Conservation (phyloP, 1,140 invertebrate genomes). For the Drosophila tristis region DNA sequence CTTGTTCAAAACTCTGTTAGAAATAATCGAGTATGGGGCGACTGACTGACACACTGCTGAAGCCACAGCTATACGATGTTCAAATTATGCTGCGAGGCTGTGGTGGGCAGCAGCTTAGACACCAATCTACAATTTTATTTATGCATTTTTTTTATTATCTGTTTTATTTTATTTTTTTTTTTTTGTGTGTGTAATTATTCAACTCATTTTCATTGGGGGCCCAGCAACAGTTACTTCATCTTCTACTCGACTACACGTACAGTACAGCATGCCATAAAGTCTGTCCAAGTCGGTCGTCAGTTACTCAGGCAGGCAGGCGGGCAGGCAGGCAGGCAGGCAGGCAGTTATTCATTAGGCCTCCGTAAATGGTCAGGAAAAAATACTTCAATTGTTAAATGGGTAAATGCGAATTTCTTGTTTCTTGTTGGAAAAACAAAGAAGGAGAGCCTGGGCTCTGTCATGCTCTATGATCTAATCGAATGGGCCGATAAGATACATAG, state of each 20-base stretch:
- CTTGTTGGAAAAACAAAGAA: conserved; percentile 8
- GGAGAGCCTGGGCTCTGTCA: conserved; percentile 24
- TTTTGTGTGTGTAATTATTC: conserved; percentile 8
- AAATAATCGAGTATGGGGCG: conserved; percentile 3
- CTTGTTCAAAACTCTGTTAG: conserved; percentile 11
- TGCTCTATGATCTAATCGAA: conserved; percentile 42
- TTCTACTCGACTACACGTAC: neutral
- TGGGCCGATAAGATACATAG: conserved; percentile 36
- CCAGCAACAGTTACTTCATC: conserved; percentile 30
- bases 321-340: no score
- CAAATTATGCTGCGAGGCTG: conserved; percentile 44
- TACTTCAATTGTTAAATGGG: conserved; percentile 54
- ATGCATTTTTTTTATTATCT: conserved; percentile 9
- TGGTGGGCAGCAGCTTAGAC: conserved; percentile 34
- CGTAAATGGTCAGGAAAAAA: conserved; percentile 69
- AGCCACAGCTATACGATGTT: conserved; percentile 57
- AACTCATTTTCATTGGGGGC: conserved; percentile 17
- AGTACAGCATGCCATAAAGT: conserved; percentile 46
- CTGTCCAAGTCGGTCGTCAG: conserved; percentile 10
- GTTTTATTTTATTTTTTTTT: neutral
- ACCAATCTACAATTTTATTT: neutral
- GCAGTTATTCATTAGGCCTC: conserved; percentile 66
- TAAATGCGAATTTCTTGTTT: conserved; percentile 77
- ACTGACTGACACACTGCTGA: conserved; percentile 39
- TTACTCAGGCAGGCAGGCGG: conserved; percentile 6